Conservation (phyloP, 2,797 vertebrate species). For the Halcyon badia region DNA sequence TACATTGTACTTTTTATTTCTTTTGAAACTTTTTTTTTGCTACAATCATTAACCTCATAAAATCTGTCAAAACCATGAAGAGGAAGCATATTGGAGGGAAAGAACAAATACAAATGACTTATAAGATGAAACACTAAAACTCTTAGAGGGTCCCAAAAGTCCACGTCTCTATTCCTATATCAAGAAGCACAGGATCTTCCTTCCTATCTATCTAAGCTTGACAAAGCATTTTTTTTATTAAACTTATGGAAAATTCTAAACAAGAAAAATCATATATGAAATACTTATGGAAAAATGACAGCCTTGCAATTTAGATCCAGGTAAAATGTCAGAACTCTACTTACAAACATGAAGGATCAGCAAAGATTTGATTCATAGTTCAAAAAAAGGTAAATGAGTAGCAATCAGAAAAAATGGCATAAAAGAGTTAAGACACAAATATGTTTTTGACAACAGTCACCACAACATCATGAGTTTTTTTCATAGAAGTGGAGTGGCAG, state of each 20-base stretch:
- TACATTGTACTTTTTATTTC: background rate
- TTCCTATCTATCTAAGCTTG: background rate
- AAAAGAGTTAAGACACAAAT: background rate
- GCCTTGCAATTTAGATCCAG: background rate
- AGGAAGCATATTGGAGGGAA: background rate
- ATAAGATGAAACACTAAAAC: background rate
- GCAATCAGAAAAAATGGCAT: background rate
- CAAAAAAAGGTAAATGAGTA: background rate
- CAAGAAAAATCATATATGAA: background rate
- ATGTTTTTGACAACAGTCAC: background rate
- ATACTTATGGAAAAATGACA: background rate
- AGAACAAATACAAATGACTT: background rate
- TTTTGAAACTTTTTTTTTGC: background rate
- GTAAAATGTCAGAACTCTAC: background rate
- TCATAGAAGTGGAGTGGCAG: background rate
- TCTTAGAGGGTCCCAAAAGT: background rate
- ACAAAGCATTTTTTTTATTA: background rate
- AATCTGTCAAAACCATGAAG: background rate
- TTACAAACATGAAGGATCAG: background rate
- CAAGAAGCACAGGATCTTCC: background rate
- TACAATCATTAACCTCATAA: background rate
- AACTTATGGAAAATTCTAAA: background rate
- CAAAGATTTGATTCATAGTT: background rate
- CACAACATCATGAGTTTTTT: accelerated
- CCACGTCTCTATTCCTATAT: background rate